A percentile compares a stretch with the other conserved stretches of the same genome.
These are phyloP conservation scores for Acrossocheilus fasciatus DNA, from an alignment of 2,797 vertebrate species.

Conservation along the genomic window DNA sequence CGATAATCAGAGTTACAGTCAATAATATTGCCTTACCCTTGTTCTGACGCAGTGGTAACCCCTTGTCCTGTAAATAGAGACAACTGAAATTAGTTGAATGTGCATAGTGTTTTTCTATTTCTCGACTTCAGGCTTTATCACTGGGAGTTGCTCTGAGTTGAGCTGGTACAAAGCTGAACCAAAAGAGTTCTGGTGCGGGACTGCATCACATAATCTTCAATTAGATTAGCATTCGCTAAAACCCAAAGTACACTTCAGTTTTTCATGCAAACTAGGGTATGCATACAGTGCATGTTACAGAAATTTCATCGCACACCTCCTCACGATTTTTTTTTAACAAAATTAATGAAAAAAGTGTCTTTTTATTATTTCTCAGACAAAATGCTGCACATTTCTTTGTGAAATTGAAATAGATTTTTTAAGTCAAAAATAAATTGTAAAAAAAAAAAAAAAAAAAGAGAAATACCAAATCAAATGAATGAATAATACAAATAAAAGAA, in stretches of 20 bases:
- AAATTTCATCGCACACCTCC: neutral
- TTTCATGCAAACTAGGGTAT: neutral
- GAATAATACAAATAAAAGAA: too few relatives aligned
- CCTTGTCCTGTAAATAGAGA: conserved; percentile 71
- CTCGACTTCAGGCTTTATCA: neutral
- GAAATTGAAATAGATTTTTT: too few relatives aligned
- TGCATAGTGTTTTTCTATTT: neutral
- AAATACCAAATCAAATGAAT: too few relatives aligned
- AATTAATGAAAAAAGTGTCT: neutral
- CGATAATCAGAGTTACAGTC: neutral
- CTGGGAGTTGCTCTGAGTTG: neutral
- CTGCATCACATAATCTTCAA: neutral
- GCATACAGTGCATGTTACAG: neutral
- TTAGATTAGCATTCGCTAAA: neutral
- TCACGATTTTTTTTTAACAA: too few relatives aligned
- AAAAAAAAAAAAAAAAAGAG: too few relatives aligned
- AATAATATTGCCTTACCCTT: conserved; percentile 75
- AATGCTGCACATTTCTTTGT: neutral
- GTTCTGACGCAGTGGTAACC: conserved; percentile 74
- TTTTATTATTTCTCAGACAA: neutral
- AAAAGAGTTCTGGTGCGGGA: neutral
- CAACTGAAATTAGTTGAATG: conserved; percentile 1
- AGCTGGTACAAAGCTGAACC: neutral
- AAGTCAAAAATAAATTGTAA: too few relatives aligned
- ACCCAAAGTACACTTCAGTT: neutral